phyloP scores from a whole-genome alignment of 2,113 vertebrate species.

The Microcebus jonahi region DNA sequence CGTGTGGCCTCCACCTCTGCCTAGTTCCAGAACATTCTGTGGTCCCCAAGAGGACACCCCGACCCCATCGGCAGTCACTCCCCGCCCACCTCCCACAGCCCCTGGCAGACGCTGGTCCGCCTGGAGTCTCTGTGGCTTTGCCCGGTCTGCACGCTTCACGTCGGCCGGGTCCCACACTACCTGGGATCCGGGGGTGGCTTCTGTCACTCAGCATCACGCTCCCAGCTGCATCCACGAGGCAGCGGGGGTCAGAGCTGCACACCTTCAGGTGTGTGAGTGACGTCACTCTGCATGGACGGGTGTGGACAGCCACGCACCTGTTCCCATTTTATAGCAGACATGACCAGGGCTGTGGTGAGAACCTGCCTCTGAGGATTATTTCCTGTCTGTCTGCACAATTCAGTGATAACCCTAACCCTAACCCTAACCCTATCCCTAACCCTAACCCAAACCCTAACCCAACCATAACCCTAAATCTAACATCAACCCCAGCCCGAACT shows the following conservation, averaged over 20 bases:
- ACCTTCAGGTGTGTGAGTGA: not conserved
- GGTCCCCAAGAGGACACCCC: not conserved
- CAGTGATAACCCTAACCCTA: no score
- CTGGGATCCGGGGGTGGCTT: not conserved
- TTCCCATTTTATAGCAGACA: not conserved
- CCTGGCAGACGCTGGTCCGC: not conserved
- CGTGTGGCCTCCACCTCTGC: not conserved
- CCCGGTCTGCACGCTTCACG: not conserved
- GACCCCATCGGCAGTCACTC: not conserved
- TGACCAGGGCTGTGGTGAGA: not conserved
- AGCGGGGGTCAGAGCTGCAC: accelerated
- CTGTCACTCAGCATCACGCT: accelerated
- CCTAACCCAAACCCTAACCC: no score
- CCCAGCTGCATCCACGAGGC: accelerated
- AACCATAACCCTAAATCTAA: no score
- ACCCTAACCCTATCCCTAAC: no score
- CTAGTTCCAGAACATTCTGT: not conserved
- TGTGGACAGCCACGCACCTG: not conserved
- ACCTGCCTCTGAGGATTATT: not conserved
- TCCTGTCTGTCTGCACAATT: no score
- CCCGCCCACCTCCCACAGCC: not conserved
- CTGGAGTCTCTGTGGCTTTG: not conserved
- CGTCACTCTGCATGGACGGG: accelerated
- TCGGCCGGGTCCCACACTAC: accelerated
- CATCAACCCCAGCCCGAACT: no score